Evolutionary conservation across 2,888 invertebrate genomes (phyloP).

Genomic region (Tanaodytes sp.): DNA sequence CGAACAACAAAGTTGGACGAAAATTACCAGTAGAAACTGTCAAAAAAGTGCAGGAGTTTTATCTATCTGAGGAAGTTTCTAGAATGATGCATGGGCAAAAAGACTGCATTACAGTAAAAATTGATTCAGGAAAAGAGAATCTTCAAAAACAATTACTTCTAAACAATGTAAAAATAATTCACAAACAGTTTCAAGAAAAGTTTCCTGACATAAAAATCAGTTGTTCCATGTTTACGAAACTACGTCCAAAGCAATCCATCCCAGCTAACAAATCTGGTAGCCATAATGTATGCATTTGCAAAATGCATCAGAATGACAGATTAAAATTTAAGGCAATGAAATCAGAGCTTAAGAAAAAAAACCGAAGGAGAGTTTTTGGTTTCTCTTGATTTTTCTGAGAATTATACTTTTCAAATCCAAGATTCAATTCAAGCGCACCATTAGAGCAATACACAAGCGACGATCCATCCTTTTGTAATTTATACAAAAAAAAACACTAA

Average conservation of each 20-base stretch:
- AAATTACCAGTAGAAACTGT: neutral
- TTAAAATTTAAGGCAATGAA: neutral
- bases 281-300: neutral
- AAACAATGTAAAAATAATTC: neutral
- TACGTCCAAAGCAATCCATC: neutral
- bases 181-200: neutral
- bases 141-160: neutral
- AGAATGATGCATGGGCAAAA: conserved; percentile 5
- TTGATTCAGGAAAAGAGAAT: neutral
- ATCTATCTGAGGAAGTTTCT: neutral
- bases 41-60: neutral
- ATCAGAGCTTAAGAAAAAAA: neutral
- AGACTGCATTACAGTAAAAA: neutral
- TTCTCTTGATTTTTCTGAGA: neutral
- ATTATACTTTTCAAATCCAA: neutral
- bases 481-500: neutral
- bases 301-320: neutral
- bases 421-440: neutral
- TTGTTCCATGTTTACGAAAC: neutral
- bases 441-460: neutral
- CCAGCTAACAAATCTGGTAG: neutral
- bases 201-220: neutral
- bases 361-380: neutral
- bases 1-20: neutral
- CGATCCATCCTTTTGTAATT: neutral